A percentile compares a stretch with the other conserved stretches of the same genome.
phyloP scores from a whole-genome alignment of 2,797 vertebrate genomes.

The Leptodon cayanensis region DNA sequence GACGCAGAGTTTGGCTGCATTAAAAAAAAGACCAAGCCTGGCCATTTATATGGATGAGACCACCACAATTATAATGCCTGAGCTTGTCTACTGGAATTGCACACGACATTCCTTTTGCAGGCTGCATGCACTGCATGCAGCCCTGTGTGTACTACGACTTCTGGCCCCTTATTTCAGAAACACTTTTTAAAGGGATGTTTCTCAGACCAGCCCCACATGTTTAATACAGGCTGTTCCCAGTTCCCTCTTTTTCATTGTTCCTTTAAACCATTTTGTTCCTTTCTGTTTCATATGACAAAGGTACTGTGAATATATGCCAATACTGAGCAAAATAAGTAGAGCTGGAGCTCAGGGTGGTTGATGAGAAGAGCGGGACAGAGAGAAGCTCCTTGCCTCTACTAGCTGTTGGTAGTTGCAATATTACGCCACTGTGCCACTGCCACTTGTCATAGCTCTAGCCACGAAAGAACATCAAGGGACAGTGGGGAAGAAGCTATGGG shows the following conservation, averaged over 20 bases:
- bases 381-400: not conserved
- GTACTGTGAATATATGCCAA: not conserved
- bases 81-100: not conserved
- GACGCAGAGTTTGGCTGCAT: not conserved
- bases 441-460: not conserved
- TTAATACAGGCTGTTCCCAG: not conserved
- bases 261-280: not conserved
- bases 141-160: rapidly evolving
- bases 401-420: not conserved
- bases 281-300: not conserved
- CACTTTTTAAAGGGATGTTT: not conserved
- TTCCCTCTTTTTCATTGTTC: not conserved
- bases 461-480: not conserved
- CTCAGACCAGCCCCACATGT: not conserved
- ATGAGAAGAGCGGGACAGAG: not conserved
- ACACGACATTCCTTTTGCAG: not conserved
- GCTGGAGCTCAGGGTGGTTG: not conserved
- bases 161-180: not conserved
- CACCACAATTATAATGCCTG: not conserved
- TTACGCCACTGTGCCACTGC: not conserved
- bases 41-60: not conserved
- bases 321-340: not conserved
- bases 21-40: not conserved
- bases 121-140: rapidly evolving
- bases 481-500: not conserved